Conservation (phyloP, 2,113 vertebrate genomes). For the Nothobranchius furzeri region DNA sequence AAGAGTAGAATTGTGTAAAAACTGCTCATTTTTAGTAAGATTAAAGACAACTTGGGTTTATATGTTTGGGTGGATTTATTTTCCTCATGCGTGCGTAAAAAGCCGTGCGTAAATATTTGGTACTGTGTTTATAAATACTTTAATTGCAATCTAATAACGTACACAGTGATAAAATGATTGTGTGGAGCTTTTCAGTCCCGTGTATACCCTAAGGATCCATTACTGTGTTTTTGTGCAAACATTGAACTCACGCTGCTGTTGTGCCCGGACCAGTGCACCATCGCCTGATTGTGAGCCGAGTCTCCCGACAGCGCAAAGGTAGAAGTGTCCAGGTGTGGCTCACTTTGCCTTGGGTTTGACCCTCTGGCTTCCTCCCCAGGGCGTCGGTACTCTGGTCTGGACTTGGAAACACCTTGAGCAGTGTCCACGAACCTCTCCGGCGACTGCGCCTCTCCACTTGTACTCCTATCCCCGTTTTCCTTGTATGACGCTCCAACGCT, state of each 20-base stretch:
- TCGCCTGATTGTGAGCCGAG: slow-evolving; percentile 94
- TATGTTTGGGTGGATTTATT: neutral
- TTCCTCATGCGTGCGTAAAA: slow-evolving; percentile 1
- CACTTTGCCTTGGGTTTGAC: slow-evolving; percentile 73
- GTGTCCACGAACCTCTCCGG: slow-evolving; percentile 50
- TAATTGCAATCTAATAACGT: neutral
- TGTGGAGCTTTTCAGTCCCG: neutral
- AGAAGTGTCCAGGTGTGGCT: slow-evolving; percentile 84
- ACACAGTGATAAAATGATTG: neutral
- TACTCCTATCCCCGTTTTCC: slow-evolving; percentile 52
- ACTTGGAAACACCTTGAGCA: slow-evolving; percentile 70
- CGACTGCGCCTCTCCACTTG: slow-evolving; percentile 43
- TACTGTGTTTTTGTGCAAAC: slow-evolving; percentile 7
- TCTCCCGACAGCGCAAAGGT: slow-evolving; percentile 91
- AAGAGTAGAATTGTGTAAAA: neutral
- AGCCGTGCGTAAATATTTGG: slow-evolving; percentile 61
- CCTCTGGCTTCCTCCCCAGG: slow-evolving; percentile 78
- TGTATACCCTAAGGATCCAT: neutral
- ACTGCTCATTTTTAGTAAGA: neutral
- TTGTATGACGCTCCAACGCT: slow-evolving; percentile 25
- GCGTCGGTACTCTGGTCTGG: slow-evolving; percentile 75
- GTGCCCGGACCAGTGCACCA: slow-evolving; percentile 96
- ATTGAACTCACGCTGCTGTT: slow-evolving; percentile 92
- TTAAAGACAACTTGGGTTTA: neutral
- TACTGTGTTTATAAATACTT: neutral